Evolutionary conservation across 2,113 vertebrate species (phyloP).

Genomic region (Nanorana parkeri): DNA sequence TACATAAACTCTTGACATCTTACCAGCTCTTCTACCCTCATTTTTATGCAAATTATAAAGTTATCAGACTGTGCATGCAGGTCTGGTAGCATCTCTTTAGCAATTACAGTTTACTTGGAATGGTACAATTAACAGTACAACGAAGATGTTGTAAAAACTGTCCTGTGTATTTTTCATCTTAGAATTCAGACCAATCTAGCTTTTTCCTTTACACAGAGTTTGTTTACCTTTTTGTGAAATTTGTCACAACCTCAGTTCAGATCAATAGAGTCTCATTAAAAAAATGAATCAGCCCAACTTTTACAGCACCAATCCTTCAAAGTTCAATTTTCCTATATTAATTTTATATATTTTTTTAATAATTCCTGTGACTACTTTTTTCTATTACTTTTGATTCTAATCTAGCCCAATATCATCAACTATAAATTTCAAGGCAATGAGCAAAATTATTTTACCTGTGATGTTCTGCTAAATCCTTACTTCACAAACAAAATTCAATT

Average conservation of each 20-base stretch:
- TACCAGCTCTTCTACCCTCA: too few relatives aligned
- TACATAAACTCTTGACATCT: neutral
- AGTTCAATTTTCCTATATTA: conserved; percentile 25
- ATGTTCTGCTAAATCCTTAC: conserved; percentile 38
- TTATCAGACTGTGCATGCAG: too few relatives aligned
- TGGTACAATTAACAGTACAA: too few relatives aligned
- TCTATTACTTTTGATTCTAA: conserved; percentile 22
- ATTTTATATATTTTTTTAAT: conserved; percentile 15
- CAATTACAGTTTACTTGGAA: too few relatives aligned
- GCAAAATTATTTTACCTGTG: conserved; percentile 22
- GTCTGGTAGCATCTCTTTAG: too few relatives aligned
- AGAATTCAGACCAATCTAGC: neutral
- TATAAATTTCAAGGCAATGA: conserved; percentile 35
- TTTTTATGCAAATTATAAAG: too few relatives aligned
- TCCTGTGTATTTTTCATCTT: neutral
- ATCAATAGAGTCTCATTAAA: conserved; percentile 29
- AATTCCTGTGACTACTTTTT: conserved; percentile 16
- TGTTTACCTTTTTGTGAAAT: neutral
- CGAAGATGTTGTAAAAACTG: too few relatives aligned
- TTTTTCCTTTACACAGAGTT: conserved; percentile 17
- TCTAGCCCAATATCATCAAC: conserved; percentile 33
- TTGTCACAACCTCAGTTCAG: conserved; percentile 22
- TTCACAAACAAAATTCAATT: conserved; percentile 34
- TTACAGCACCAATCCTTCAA: neutral
- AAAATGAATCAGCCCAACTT: conserved; percentile 10